Evolutionary conservation across 2,113 vertebrate genomes (phyloP).

Genomic region (Cathartes aura): DNA sequence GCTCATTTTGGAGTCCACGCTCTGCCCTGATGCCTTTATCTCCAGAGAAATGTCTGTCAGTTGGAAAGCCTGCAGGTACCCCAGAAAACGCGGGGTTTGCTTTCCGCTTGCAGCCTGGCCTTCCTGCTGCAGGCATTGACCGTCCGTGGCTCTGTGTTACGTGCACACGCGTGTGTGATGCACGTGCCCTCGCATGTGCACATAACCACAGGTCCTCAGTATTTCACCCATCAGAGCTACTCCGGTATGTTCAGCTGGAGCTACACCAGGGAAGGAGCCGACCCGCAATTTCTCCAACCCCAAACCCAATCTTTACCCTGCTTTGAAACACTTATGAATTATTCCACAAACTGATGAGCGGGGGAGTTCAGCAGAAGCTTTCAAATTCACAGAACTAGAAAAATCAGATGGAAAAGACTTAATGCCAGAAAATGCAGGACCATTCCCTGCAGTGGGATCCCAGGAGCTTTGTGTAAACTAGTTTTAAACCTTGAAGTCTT

Average conservation of each 20-base stretch:
- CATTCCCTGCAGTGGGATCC: neutral
- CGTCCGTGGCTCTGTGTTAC: rapidly evolving
- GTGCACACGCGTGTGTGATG: rapidly evolving
- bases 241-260: rapidly evolving
- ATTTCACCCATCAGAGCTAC: neutral
- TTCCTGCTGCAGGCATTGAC: neutral
- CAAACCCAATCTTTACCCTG: neutral
- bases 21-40: neutral
- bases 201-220: rapidly evolving
- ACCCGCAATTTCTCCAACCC: neutral
- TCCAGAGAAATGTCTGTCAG: neutral
- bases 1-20: neutral
- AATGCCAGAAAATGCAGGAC: neutral
- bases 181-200: rapidly evolving
- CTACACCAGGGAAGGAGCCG: neutral
- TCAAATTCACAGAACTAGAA: slow-evolving; percentile 14
- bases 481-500: slow-evolving; percentile 34
- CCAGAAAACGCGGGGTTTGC: neutral
- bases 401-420: slow-evolving; percentile 40
- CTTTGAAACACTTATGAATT: neutral
- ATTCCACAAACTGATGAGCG: neutral
- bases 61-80: neutral
- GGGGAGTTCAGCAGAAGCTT: neutral
- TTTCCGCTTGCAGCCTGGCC: rapidly evolving
- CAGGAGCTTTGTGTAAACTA: slow-evolving; percentile 25